A percentile compares a stretch with the other conserved stretches of the same genome.
These are phyloP conservation scores for Zeuzera pyrina DNA, from an alignment of 2,888 invertebrate species.

Conservation along the genomic window DNA sequence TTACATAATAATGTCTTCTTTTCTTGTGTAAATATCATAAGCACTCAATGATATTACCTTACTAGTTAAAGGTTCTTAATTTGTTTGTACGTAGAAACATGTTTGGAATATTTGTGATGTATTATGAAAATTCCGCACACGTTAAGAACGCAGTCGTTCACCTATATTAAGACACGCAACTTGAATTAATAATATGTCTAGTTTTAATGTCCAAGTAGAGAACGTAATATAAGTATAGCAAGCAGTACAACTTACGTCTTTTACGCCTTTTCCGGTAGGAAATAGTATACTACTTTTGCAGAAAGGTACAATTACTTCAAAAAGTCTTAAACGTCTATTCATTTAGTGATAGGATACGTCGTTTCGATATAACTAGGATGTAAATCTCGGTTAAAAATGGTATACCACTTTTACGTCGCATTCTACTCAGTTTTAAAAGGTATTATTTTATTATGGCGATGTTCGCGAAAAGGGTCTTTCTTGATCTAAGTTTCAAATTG, in stretches of 20 bases:
- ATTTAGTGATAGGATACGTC: conserved; percentile 27
- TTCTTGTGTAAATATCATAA: too few relatives aligned
- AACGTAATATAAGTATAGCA: conserved; percentile 14
- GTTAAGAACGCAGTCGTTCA: conserved; percentile 11
- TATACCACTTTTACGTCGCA: conserved; percentile 40
- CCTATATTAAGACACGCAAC: conserved; percentile 21
- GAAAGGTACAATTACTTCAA: conserved; percentile 11
- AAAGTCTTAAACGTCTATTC: conserved; percentile 26
- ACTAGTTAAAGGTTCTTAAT: too few relatives aligned
- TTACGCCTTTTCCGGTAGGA: conserved; percentile 20
- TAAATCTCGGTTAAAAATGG: conserved; percentile 46
- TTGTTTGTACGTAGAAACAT: too few relatives aligned
- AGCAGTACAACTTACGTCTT: conserved; percentile 24
- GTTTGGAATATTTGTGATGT: too few relatives aligned
- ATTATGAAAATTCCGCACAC: conserved; percentile 1
- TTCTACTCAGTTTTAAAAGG: conserved; percentile 14
- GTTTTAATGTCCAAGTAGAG: conserved; percentile 11
- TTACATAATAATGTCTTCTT: too few relatives aligned
- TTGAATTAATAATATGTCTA: conserved; percentile 18
- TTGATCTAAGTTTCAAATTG: conserved; percentile 1
- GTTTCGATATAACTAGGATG: conserved; percentile 21
- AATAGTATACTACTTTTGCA: conserved; percentile 58
- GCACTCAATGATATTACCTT: too few relatives aligned
- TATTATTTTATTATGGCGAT: conserved; percentile 7
- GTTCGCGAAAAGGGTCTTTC: neutral